Percentiles rank a stretch among this genome's conserved stretches.
phyloP scores from a whole-genome alignment of 2,888 invertebrate species.

The Microchrysa polita region DNA sequence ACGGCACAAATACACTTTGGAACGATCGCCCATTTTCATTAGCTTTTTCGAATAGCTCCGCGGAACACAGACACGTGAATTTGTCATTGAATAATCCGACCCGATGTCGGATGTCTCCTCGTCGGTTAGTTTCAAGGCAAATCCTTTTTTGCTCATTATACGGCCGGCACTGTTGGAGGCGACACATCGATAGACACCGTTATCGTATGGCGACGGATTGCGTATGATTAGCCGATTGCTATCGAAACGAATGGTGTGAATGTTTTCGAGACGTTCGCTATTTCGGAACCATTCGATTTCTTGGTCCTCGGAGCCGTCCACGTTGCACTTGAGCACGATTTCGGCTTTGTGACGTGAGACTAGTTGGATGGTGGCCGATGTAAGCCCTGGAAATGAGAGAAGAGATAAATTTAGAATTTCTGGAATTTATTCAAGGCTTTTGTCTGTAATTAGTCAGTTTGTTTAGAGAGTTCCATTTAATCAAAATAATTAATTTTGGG shows the following conservation, averaged over 20 bases:
- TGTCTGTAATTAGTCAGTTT: too few species aligned
- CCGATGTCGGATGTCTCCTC: constrained; percentile 30
- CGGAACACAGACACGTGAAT: constrained; percentile 57
- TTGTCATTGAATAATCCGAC: constrained; percentile 40
- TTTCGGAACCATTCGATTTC: constrained; percentile 66
- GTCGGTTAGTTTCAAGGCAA: constrained; percentile 54
- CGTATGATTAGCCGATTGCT: constrained; percentile 60
- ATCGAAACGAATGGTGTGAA: constrained; percentile 69
- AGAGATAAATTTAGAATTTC: background rate
- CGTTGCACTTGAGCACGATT: constrained; percentile 61
- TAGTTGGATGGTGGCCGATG: constrained; percentile 59
- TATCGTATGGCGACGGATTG: constrained; percentile 65
- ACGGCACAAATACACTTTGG: constrained; percentile 59
- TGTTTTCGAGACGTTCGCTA: constrained; percentile 69
- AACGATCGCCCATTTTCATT: constrained; percentile 56
- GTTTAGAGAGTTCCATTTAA: too few species aligned
- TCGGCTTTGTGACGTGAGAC: constrained; percentile 59
- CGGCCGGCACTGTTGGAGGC: constrained; percentile 75
- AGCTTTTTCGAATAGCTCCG: constrained; percentile 55
- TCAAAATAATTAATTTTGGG: too few species aligned
- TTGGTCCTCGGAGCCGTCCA: constrained; percentile 58
- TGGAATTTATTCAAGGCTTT: too few species aligned
- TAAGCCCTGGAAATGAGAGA: constrained; percentile 56
- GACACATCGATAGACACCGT: constrained; percentile 79
- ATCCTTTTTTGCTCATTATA: constrained; percentile 61